These are phyloP conservation scores for Metellina segmentata DNA, from an alignment of 2,888 invertebrate species.

Conservation along the genomic window DNA sequence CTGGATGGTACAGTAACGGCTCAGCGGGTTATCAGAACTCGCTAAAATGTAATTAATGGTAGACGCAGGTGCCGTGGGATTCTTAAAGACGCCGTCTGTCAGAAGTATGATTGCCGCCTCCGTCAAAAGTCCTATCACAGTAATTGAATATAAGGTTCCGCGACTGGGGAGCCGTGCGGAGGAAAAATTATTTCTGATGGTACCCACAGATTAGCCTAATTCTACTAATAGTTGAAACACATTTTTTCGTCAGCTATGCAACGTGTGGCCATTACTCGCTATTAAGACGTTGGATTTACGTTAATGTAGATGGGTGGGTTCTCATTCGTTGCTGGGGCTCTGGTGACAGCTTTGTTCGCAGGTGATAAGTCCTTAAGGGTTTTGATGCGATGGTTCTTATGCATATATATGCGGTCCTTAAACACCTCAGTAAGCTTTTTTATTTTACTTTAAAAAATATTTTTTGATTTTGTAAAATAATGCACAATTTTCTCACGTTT, in stretches of 20 bases:
- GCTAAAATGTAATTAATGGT: conserved; percentile 57
- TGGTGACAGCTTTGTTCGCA: too few species aligned
- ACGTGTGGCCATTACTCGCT: not conserved
- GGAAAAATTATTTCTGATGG: not conserved
- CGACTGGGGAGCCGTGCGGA: not conserved
- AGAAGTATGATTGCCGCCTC: not conserved
- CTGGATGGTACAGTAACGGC: not conserved
- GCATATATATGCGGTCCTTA: too few species aligned
- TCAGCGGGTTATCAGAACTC: conserved; percentile 27
- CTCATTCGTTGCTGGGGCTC: too few species aligned
- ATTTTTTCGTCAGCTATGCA: not conserved
- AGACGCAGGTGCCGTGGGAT: conserved; percentile 41
- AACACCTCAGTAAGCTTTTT: too few species aligned
- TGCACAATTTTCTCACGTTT: too few species aligned
- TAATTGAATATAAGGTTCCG: not conserved
- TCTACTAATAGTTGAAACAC: not conserved
- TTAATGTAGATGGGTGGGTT: not conserved
- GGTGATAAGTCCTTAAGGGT: too few species aligned
- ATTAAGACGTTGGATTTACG: not conserved
- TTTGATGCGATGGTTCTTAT: too few species aligned
- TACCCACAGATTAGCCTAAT: not conserved
- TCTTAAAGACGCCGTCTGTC: conserved; percentile 36
- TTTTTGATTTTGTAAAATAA: too few species aligned
- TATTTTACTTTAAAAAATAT: too few species aligned
- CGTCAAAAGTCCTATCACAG: conserved; percentile 13